Evolutionary conservation across 2,113 vertebrate species (phyloP), one percentile per base, ranked within the genome.

Genomic region (Coptodon rendalli): DNA sequence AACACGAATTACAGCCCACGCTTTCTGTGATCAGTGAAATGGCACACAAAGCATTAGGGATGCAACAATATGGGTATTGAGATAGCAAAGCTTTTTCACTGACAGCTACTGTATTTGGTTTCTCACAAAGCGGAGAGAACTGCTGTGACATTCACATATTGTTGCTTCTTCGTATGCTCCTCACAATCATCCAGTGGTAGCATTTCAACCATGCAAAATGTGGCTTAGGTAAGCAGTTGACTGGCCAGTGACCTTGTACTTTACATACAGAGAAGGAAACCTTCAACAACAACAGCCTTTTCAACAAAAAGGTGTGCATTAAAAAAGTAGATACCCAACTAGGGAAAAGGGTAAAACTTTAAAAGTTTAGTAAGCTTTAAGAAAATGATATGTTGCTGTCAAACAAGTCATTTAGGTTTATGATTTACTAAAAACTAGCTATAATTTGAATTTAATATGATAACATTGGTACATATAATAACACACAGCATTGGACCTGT

Each of bases 31-130:
- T 90, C 87, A 78, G 84, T 91, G 81, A 91, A 90, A 90, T 5
- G 54, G 71, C 80, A 86, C 87, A 91, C 87, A 91, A 89, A 89
- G 88, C 90, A 84, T 87, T 89, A 83, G 84, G 81, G 57, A 89
- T 68, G 82, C 88, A 89, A 93, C 88, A 90, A 92, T 87, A 82
- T 78, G 81, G 73, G 80, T 56, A 91, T 83, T 87, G 87, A 92
- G 91, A 93, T 87, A 86, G 81, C 86, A 85, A 83, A 86, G 85
- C 82, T 66, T 89, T 89, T 52, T 40, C 66, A 84, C 86, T 91
- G 87, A 87, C 85, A 88, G 93, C 89, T 38, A 27, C 89, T 66
- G 78, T 68, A 57, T 87, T 88, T 59, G 83, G 31, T 83, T 83
- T 83, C 36, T 73, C 86, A 85, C 87, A 89, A 87, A 86, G 83